These are phyloP conservation scores for Onthophagus taurus DNA, from an alignment of 1,140 invertebrate genomes.

Conservation along the genomic window DNA sequence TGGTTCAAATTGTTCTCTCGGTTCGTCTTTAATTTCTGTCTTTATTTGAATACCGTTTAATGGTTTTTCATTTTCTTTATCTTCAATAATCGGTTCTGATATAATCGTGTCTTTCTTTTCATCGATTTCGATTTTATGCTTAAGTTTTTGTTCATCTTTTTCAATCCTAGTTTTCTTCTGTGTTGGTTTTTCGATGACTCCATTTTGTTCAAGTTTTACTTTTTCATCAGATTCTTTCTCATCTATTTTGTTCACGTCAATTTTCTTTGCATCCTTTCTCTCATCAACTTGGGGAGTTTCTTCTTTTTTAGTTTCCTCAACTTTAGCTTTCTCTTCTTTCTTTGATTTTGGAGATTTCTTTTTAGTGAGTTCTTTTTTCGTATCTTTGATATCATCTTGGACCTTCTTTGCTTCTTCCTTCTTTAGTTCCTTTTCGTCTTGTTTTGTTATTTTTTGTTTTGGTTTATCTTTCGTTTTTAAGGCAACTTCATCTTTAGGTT, in stretches of 20 bases:
- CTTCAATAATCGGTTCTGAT: no score
- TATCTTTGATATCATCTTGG: not conserved
- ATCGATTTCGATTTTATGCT: no score
- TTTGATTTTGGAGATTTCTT: slow-evolving; percentile 1
- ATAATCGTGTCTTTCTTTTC: no score
- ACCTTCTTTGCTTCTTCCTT: not conserved
- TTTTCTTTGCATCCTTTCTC: not conserved
- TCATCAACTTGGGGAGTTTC: no score
- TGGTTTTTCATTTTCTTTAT: no score
- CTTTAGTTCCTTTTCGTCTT: not conserved
- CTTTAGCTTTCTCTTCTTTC: slow-evolving; percentile 14
- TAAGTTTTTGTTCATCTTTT: no score
- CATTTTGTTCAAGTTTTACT: not conserved
- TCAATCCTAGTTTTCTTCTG: not conserved
- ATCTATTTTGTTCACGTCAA: not conserved
- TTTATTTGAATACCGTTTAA: not conserved
- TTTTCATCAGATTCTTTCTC: not conserved
- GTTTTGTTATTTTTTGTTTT: no score
- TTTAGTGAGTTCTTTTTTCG: not conserved
- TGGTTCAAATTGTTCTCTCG: no score
- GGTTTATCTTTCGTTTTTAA: not conserved
- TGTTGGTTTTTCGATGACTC: not conserved
- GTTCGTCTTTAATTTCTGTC: not conserved
- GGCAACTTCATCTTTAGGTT: not conserved
- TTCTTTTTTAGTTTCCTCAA: slow-evolving; percentile 13